Conservation (phyloP, 1,140 invertebrate genomes). For the Pteromalus puparum region DNA sequence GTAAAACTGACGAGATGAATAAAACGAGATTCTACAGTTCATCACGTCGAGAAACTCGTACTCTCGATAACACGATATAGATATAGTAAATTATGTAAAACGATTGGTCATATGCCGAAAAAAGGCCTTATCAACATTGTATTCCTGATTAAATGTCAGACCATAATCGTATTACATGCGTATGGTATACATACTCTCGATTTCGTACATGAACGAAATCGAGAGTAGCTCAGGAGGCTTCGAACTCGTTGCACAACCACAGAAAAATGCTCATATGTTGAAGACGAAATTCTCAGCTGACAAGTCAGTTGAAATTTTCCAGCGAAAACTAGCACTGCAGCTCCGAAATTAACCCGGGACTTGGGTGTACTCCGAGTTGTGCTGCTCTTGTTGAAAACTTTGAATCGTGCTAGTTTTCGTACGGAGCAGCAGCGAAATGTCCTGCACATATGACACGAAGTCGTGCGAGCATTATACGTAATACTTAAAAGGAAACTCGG, state of each 20-base stretch:
- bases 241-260: slow-evolving; percentile 7
- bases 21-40: neutral
- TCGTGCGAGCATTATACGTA: neutral
- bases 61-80: neutral
- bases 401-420: too few relatives aligned
- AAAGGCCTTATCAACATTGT: slow-evolving; percentile 1
- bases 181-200: too few relatives aligned
- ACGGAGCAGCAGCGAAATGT: too few relatives aligned
- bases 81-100: slow-evolving; percentile 31
- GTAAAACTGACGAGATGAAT: slow-evolving; percentile 6
- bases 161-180: too few relatives aligned
- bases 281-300: too few relatives aligned
- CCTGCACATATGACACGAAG: neutral
- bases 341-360: too few relatives aligned
- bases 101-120: neutral
- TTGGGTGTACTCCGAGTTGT: too few relatives aligned
- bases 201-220: too few relatives aligned
- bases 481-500: neutral
- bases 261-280: neutral
- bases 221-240: too few relatives aligned
- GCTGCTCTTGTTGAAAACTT: too few relatives aligned
- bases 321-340: too few relatives aligned
- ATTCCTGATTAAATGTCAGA: slow-evolving; percentile 19
- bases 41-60: neutral
- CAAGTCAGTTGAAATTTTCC: too few relatives aligned